Evolutionary conservation across 2,888 invertebrate species (phyloP).

Genomic region (Drosophila multiciliata): DNA sequence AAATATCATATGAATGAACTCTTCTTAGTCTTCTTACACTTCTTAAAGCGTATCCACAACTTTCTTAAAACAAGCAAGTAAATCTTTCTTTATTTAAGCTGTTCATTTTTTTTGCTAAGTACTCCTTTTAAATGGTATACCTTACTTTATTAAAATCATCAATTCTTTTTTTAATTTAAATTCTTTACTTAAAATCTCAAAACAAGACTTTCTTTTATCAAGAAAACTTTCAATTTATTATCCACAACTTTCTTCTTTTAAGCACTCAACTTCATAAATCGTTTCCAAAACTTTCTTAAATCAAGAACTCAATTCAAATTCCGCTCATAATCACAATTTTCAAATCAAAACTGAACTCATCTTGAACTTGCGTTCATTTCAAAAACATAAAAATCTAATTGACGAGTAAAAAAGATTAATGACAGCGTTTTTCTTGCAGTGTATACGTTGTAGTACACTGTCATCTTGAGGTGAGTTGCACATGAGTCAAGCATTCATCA

Average conservation of each 20-base stretch:
- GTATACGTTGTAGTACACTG: not conserved
- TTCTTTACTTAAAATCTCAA: not conserved
- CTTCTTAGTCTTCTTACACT: not conserved
- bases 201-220: not conserved
- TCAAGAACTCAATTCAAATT: not conserved
- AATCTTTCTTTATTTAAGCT: not conserved
- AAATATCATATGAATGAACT: no score
- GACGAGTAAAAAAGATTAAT: not conserved
- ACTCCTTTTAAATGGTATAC: not conserved
- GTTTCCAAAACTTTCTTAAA: not conserved
- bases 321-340: not conserved
- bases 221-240: no score
- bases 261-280: not conserved
- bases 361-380: not conserved
- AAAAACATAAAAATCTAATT: not conserved
- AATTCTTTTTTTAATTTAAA: not conserved
- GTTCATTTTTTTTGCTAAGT: not conserved
- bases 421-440: not conserved
- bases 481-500: conserved; percentile 16
- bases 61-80: not conserved
- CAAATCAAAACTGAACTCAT: not conserved
- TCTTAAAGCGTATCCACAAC: not conserved
- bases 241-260: no score
- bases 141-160: no score
- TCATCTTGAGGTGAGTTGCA: conserved; percentile 2